Percentiles rank a stretch among this genome's conserved stretches.
Evolutionary conservation across 2,797 vertebrate genomes (phyloP).

Genomic region (Danio choprae): DNA sequence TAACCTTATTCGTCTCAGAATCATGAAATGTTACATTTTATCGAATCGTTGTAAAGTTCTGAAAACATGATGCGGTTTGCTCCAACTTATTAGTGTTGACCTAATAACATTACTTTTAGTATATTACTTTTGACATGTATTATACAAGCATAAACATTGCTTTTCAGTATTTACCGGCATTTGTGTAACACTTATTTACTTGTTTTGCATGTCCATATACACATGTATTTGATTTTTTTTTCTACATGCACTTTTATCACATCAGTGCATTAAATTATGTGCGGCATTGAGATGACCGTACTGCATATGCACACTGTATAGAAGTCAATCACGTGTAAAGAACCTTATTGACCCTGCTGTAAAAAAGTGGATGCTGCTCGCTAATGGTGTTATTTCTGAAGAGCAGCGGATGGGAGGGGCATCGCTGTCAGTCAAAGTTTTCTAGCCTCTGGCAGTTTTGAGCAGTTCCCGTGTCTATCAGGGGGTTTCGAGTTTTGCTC

Average conservation of each 20-base stretch:
- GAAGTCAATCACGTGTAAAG: not conserved
- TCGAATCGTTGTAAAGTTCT: not conserved
- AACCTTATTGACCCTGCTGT: not conserved
- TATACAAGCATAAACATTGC: not conserved
- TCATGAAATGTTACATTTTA: not conserved
- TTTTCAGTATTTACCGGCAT: not conserved
- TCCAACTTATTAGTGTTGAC: not conserved
- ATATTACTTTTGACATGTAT: not conserved
- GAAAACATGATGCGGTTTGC: not conserved
- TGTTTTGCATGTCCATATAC: too few relatives aligned
- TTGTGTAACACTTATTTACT: not conserved
- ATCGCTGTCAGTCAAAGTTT: slow-evolving; percentile 40
- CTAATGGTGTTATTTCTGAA: not conserved
- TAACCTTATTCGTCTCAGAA: not conserved
- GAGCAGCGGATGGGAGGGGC: slow-evolving; percentile 45
- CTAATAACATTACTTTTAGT: not conserved
- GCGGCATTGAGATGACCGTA: not conserved
- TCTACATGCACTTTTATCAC: not conserved
- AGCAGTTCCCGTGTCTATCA: slow-evolving; percentile 69
- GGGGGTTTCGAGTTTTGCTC: slow-evolving; percentile 57
- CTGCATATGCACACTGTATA: not conserved
- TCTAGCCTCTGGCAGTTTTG: slow-evolving; percentile 56
- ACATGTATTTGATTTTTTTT: too few relatives aligned
- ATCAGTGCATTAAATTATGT: not conserved
- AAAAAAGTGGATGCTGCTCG: not conserved